Evolutionary conservation across 2,113 vertebrate species (phyloP).

Genomic region (Actinemys pallida): DNA sequence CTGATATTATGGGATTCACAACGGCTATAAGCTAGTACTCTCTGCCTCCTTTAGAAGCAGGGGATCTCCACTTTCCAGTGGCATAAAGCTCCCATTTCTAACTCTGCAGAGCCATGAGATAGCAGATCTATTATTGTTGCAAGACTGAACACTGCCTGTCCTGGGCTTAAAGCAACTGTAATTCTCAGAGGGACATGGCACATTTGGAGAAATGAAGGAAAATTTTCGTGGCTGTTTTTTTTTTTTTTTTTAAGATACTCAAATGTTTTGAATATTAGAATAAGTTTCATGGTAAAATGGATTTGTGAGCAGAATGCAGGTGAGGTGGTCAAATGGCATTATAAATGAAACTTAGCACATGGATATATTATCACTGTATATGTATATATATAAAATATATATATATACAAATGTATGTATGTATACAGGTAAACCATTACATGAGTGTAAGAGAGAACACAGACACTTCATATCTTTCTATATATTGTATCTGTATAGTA

Average conservation of each 20-base stretch:
- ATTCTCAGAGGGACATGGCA: background rate
- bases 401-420: background rate
- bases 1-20: background rate
- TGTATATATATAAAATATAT: background rate
- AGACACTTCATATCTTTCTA: background rate
- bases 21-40: background rate
- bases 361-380: background rate
- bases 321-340: background rate
- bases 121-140: background rate
- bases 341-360: background rate
- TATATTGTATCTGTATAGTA: background rate
- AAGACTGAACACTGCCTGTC: background rate
- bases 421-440: background rate
- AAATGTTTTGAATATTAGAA: background rate
- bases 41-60: background rate
- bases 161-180: background rate
- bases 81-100: background rate
- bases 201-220: background rate
- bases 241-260: background rate
- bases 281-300: background rate
- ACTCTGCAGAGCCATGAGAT: background rate
- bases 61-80: background rate
- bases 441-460: background rate
- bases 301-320: background rate
- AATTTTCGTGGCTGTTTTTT: background rate